Evolutionary conservation across 2,797 vertebrate genomes (phyloP), one percentile per base, ranked within the genome.

Genomic region (Rhabdophis nuchalis): DNA sequence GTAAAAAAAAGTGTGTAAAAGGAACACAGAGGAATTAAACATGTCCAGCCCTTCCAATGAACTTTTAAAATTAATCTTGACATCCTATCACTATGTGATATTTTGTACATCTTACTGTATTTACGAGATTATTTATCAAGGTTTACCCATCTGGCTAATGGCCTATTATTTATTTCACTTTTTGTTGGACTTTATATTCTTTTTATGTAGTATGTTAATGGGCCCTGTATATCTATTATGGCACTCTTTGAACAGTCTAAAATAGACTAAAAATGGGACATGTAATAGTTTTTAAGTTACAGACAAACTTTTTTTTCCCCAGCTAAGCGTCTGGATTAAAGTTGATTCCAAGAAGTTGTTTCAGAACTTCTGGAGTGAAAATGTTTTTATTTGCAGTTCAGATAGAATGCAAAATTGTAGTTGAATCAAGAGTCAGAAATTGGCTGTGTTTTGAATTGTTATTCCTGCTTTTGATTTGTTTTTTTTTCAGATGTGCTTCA

Each of bases 71-170:
- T 97, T 98, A 98, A 98, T 98, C 97, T 97, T 98, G 98, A 97
- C 98, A 98, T 98, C 98, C 98, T 98, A 98, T 98, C 98, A 98
- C 98, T 98, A 98, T 98, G 98, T 98, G 98, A 98, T 98, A 98
- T 98, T 98, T 98, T 98, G 98, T 98, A 98, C 98, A 98, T 98
- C 97, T 98, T 98, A 98, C 97, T 98, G 98, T 98, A 98, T 98
- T 98, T 98, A 98, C 98, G 97, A 98, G 96, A 98, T 98, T 98
- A 98, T 98, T 98, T 98, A 98, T 98, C 98, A 98, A 98, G 97
- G 97, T 97, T 97, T 98, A 98, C 97, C 97, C 98, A 97, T 98
- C 97, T 98, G 98, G 97, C 97, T 98, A 97, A 98, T 97, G 96
- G 97, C 97, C 97, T 98, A 97, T 98, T 98, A 98, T 98, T 99